These are phyloP conservation scores for Lycocorax pyrrhopterus DNA, from an alignment of 2,113 vertebrate species.

Conservation along the genomic window DNA sequence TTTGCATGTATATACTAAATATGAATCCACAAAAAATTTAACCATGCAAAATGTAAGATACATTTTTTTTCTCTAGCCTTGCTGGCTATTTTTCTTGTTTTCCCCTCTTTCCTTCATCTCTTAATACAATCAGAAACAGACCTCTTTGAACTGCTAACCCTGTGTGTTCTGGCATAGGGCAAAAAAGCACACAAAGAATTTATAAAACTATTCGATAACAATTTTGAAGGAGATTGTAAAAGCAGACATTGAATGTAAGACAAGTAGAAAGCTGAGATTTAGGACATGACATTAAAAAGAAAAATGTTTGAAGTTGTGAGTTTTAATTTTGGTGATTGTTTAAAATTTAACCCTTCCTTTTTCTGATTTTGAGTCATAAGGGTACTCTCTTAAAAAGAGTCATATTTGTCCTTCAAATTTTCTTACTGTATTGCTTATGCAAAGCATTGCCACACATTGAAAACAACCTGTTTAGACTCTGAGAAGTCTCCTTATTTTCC, in stretches of 20 bases:
- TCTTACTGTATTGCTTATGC: not conserved
- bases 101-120: not conserved
- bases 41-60: not conserved
- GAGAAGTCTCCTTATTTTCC: not conserved
- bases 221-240: not conserved
- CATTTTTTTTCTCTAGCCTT: not conserved
- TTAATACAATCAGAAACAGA: not conserved
- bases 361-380: not conserved
- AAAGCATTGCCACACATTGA: not conserved
- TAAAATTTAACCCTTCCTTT: not conserved
- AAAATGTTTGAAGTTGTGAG: not conserved
- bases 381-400: not conserved
- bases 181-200: not conserved
- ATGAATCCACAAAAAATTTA: not conserved
- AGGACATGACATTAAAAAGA: not conserved
- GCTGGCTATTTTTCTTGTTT: not conserved
- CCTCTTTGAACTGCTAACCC: not conserved
- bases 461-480: not conserved
- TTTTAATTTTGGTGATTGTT: not conserved
- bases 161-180: not conserved
- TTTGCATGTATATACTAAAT: not conserved
- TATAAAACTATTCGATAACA: rapidly evolving
- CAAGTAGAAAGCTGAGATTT: not conserved
- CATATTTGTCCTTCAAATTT: not conserved
- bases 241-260: not conserved